Evolutionary conservation across 2,888 invertebrate genomes (phyloP), one percentile per base, ranked within the genome.

Genomic region (Andrena praecox): DNA sequence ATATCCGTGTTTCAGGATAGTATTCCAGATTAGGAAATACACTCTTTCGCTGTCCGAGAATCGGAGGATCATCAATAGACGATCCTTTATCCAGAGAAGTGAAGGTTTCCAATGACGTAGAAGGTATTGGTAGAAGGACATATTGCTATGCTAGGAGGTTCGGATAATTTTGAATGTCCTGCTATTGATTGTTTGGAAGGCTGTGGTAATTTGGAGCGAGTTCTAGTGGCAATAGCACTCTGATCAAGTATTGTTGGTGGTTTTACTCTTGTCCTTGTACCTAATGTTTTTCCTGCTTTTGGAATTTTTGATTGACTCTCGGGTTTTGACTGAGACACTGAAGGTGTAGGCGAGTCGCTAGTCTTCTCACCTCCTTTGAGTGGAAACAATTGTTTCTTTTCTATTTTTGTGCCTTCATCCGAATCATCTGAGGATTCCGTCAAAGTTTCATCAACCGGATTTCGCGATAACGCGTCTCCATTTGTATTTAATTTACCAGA

Each of bases 401-500:
- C 50, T n/a, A n/a, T n/a, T n/a, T 50, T 50, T 50, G n/a, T n/a
- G n/a, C 16, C 4, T 6, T 16, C 6, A n/a, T 50, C n/a, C 6
- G 50, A 50, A 6, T 50, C n/a, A 1, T 50, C 50, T 2, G n/a
- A n/a, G 12, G n/a, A 50, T 50, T 16, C 12, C 5, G n/a, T n/a
- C 6, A 0, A 0, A 50, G 6, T n/a, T n/a, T 50, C n/a, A 50
- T 50, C 1, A 50, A 50, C 50, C 5, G 50, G 50, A 50, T 50
- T 50, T 50, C 50, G 12, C n/a, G 50, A 50, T 6, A 50, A n/a
- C n/a, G n/a, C 50, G 0, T 50, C 50, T 12, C n/a, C 50, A 50
- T 50, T 50, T 2, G 16, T 50, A n/a, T 50, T 50, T 50, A 50
- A 50, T n/a, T 50, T n/a, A n/a, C 50, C n/a, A n/a, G 76, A 16